A percentile compares a stretch with the other conserved stretches of the same genome.
phyloP scores from a whole-genome alignment of 2,797 vertebrate species.

The Platyrinchus mystaceus region DNA sequence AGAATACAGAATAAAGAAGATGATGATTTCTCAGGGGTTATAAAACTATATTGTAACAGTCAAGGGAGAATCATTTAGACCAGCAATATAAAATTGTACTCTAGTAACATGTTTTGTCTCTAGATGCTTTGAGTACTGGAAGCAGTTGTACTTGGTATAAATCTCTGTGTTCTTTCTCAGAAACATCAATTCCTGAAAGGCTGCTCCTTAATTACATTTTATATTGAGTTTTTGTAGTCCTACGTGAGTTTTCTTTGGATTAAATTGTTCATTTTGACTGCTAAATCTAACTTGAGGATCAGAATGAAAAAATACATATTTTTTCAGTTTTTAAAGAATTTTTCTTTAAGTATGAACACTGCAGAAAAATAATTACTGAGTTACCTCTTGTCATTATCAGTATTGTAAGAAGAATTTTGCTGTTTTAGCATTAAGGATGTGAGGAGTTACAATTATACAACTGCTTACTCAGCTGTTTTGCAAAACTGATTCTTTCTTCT shows the following conservation, averaged over 20 bases:
- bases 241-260: not conserved
- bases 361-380: not conserved
- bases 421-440: not conserved
- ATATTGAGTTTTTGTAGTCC: not conserved
- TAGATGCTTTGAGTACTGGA: not conserved
- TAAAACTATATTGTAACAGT: not conserved
- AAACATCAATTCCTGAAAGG: not conserved
- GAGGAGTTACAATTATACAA: not conserved
- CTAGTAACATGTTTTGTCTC: not conserved
- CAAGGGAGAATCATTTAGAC: not conserved
- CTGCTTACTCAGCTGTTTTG: not conserved
- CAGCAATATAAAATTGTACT: not conserved
- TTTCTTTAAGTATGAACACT: not conserved
- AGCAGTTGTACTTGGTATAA: not conserved
- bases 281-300: not conserved
- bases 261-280: not conserved
- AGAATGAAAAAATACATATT: not conserved
- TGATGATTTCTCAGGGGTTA: not conserved
- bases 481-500: not conserved
- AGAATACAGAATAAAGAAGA: not conserved
- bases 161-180: not conserved
- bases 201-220: not conserved
- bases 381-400: not conserved
- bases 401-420: not conserved
- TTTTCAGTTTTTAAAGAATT: not conserved